Base-by-base conservation (phyloP, 1,140 invertebrate genomes). In the Pachyrhynchus sulphureomaculatus region DNA sequence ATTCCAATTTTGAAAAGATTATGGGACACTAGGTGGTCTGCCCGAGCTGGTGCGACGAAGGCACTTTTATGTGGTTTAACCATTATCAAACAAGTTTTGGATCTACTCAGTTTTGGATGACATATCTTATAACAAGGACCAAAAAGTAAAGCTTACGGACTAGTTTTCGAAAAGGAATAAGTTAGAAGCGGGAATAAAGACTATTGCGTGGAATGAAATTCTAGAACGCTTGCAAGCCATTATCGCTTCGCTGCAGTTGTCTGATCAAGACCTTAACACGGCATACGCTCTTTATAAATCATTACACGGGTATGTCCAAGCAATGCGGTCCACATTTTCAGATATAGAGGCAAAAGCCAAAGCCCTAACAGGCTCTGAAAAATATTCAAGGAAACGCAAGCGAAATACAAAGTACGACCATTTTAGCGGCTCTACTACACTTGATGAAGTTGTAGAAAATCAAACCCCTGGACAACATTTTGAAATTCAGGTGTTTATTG, bases 1-100 rank as follows among this genome's bases (percentile, higher is more conserved):
- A 59, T 52, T 59, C 41, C 29, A 10, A 54, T 65, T 49, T 54
- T 54, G 39, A 53, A 64, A 55, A 45, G 17, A 12, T 55, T 60
- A 29, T 54, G 41, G 6, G 36, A 59, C 15, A 53, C 56, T 60
- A 63, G 59, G 24, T 68, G 63, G 39, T 68, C 48, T 32, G 58
- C 53, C 32, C 37, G 49, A 68, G 64, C 66, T 64, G 66, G 66
- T 56, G 66, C 54, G 49, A 66, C 64, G 54, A 66, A 66, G 32
- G 60, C 56, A 51, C 45, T 67, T 57, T 57, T 61, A 55, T 41
- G 44, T 51, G 62, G 47, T 51, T 67, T 57, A 53, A 52, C 13
- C 13, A 64, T 37, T 64, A 64, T 66, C 33, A 64, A 53, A 47
- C 36, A 66, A 66, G 61, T 48, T 36, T 36, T 36, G 3, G 34